Evolutionary conservation across 1,140 invertebrate genomes (phyloP), one percentile per base, ranked within the genome.

Genomic region (Neodiprion pinetum): DNA sequence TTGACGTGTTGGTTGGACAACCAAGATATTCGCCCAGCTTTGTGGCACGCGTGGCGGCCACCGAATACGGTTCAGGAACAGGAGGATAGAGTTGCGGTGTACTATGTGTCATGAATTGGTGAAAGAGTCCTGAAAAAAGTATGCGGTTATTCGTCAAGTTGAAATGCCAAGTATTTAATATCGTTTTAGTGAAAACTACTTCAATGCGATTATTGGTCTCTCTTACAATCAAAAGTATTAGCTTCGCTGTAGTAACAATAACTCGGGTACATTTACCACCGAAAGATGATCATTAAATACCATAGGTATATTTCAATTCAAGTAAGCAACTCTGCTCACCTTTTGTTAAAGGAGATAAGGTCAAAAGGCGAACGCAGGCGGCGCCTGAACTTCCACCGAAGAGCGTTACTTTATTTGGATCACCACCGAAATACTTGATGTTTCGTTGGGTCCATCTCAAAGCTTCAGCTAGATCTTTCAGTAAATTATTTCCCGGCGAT

Each of bases 401-500:
- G 21, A 93, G 78, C 0, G 91, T 91, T 2, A 95, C 90, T 61
- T 90, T 88, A 61, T 88, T 78, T 0, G 91, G 86, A 84, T 94
- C 90, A 0, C 94, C 94, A 1, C 93, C 93, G 79, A 95, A 95
- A 71, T 85, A 80, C 23, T 86, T 81, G 47, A 93, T 93, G 80
- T 95, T 94, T 47, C 88, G 83, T 81, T 91, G 88, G 5, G 95
- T 89, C 88, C 91, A 93, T 76, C 88, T 86, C 71, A 93, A 80
- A 1, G 93, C 92, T 76, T 92, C 86, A 53, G 92, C 84, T 74
- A 92, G 90, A 78, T 94, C 93, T 67, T 91, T 89, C 17, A 95
- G 84, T 0, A 93, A 94, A 47, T 90, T 90, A 84, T 95, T 95
- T 9, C 93, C 94, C 1, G 93, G 93, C 7, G 90, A 83, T 81